Evolutionary conservation across 2,797 vertebrate species (phyloP), one percentile per base, ranked within the genome.

Genomic region (Coendou prehensilis): DNA sequence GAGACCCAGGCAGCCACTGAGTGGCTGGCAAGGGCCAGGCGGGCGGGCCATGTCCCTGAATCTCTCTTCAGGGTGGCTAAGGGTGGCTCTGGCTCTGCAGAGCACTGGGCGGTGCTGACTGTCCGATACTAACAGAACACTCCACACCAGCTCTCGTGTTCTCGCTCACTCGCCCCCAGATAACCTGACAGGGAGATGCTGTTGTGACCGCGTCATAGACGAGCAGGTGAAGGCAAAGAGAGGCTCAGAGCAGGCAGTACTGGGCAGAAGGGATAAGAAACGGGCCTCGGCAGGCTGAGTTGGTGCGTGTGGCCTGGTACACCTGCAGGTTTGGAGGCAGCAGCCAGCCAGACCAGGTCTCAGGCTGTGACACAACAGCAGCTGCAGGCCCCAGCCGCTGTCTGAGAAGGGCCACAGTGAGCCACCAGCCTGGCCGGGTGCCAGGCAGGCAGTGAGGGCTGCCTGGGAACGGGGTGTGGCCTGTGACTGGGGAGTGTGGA

Each of bases 151-250:
- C 33, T 22, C 45, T 28, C 0, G 6, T 0, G 3, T 45, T 71
- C 54, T 47, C 5, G 0, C 50, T 26, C 26, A 9, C 23, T 56
- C 64, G 15, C 4, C 37, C 45, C 86, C 50, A 50, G 2, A 6
- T 23, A 4, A 4, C n/a, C 6, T 6, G 2, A 0, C 10, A 84
- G 57, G 73, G 64, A 50, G 15, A 5, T 1, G 1, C 30, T 28
- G 11, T 3, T 1, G 6, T 47, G 18, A 33, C 4, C 33, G 8
- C n/a, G 3, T 52, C n/a, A 47, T 4, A 80, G 78, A 33, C 1
- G 6, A 63, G 26, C 9, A 54, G 18, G 5, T 0, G 0, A 71
- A 79, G 57, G 33, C 64, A 69, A 4, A 33, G 64, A 30, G n/a
- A 61, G 83, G 47, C 10, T 15, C 1, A 6, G 2, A 5, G 17